A percentile compares a stretch with the other conserved stretches of the same genome.
Conservation (phyloP, 2,797 vertebrate genomes). For the Sebastolobus altivelis region DNA sequence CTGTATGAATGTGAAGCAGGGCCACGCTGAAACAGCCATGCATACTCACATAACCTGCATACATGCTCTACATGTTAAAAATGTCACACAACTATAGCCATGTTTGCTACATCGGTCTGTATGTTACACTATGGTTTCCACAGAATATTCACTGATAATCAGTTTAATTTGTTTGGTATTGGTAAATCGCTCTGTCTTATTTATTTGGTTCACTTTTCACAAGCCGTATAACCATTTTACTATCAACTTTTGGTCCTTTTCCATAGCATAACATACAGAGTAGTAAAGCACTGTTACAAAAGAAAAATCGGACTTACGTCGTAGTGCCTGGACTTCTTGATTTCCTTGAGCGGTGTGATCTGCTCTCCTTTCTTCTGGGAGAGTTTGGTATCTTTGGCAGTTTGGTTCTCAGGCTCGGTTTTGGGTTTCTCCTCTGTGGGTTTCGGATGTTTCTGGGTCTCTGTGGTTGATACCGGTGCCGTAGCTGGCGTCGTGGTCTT, state of each 20-base stretch:
- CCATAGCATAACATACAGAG: slow-evolving; percentile 42
- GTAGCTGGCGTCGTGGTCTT: slow-evolving; percentile 66
- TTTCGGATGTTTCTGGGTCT: slow-evolving; percentile 75
- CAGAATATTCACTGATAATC: neutral
- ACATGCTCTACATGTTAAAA: neutral
- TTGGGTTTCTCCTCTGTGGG: slow-evolving; percentile 69
- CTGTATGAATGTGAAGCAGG: slow-evolving; percentile 27
- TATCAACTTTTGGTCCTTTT: neutral
- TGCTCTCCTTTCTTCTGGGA: slow-evolving; percentile 84
- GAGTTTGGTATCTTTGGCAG: slow-evolving; percentile 75
- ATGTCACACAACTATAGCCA: neutral
- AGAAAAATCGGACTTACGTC: slow-evolving; percentile 86
- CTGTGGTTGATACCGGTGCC: slow-evolving; percentile 51
- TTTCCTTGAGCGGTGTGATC: slow-evolving; percentile 80
- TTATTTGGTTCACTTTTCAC: neutral
- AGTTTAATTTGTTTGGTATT: neutral
- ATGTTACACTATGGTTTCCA: slow-evolving; percentile 41
- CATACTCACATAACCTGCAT: neutral
- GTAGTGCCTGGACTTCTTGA: slow-evolving; percentile 87
- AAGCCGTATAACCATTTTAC: neutral
- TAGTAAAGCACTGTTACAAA: neutral
- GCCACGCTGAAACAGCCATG: slow-evolving; percentile 24
- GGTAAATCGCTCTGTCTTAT: neutral
- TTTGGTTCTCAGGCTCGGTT: slow-evolving; percentile 69
- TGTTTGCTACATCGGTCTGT: slow-evolving; percentile 1